phyloP scores from a whole-genome alignment of 2,888 invertebrate genomes.

The Gisinianus flammeolus region DNA sequence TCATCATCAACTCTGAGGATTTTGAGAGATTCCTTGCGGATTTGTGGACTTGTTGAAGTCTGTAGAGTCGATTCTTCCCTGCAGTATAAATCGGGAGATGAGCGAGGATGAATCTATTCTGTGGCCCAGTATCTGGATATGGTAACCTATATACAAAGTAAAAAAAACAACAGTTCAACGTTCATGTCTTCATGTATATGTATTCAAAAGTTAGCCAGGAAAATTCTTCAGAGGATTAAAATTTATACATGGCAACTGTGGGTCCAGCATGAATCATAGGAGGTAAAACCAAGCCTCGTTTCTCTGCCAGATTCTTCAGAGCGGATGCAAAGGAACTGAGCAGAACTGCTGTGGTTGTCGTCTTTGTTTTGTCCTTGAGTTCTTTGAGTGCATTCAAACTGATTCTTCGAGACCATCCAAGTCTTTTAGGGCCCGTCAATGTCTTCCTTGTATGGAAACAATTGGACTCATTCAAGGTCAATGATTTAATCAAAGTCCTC shows the following conservation, averaged over 20 bases:
- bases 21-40: conserved; percentile 43
- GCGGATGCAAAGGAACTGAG: conserved; percentile 46
- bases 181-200: too few species aligned
- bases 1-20: conserved; percentile 40
- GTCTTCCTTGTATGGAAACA: conserved; percentile 54
- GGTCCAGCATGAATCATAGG: conserved; percentile 46
- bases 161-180: too few species aligned
- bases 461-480: conserved; percentile 54
- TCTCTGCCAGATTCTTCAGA: conserved; percentile 49
- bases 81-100: conserved; percentile 3
- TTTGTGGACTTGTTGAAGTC: conserved; percentile 28
- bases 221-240: too few species aligned
- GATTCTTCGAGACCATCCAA: conserved; percentile 53
- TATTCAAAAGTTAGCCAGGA: too few species aligned
- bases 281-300: conserved; percentile 49
- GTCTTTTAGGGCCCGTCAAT: conserved; percentile 53
- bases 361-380: conserved; percentile 51
- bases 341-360: conserved; percentile 46
- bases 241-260: conserved; percentile 56
- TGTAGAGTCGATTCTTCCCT: background rate
- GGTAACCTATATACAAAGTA: too few species aligned
- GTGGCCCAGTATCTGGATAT: conserved; percentile 53
- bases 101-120: conserved; percentile 46
- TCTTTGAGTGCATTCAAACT: conserved; percentile 47
- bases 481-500: conserved; percentile 47